Conservation (phyloP, 2,888 invertebrate species). For the Coelinius sp. region DNA sequence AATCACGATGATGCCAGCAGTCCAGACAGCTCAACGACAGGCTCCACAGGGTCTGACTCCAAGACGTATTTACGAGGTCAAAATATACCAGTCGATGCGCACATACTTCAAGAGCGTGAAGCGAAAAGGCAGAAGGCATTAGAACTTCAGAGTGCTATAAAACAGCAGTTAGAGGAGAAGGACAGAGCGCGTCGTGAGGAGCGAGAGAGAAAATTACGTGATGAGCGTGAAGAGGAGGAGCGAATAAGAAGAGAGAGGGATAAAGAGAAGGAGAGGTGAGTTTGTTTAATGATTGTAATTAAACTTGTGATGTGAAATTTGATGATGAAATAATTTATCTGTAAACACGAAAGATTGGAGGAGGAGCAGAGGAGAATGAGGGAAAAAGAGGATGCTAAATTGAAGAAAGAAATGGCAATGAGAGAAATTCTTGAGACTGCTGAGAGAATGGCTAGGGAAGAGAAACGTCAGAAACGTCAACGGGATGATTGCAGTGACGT, state of each 20-base stretch:
- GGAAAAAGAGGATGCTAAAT: conserved; percentile 81
- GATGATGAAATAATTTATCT: neutral
- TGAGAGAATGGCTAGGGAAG: conserved; percentile 78
- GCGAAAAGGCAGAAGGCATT: conserved; percentile 85
- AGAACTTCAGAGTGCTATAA: conserved; percentile 89
- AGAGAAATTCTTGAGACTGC: conserved; percentile 84
- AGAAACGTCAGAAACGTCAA: conserved; percentile 70
- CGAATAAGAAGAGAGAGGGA: conserved; percentile 81
- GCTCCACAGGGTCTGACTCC: conserved; percentile 61
- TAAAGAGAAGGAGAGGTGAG: conserved; percentile 65
- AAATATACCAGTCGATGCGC: conserved; percentile 86
- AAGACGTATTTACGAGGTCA: conserved; percentile 87
- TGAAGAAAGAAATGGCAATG: conserved; percentile 82
- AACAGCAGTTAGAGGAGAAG: conserved; percentile 87
- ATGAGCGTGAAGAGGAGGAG: conserved; percentile 87
- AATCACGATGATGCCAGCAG: conserved; percentile 72
- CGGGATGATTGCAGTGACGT: conserved; percentile 46
- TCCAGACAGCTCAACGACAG: conserved; percentile 64
- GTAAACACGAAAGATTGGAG: conserved; percentile 73
- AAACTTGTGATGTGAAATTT: conserved; percentile 7
- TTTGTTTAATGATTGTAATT: conserved; percentile 21
- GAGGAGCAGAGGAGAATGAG: conserved; percentile 78
- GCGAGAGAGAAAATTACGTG: conserved; percentile 79
- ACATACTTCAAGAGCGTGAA: conserved; percentile 85
- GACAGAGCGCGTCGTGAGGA: conserved; percentile 84